These are phyloP conservation scores for Hyles euphorbiae DNA, from an alignment of 1,140 invertebrate species.

Conservation along the genomic window DNA sequence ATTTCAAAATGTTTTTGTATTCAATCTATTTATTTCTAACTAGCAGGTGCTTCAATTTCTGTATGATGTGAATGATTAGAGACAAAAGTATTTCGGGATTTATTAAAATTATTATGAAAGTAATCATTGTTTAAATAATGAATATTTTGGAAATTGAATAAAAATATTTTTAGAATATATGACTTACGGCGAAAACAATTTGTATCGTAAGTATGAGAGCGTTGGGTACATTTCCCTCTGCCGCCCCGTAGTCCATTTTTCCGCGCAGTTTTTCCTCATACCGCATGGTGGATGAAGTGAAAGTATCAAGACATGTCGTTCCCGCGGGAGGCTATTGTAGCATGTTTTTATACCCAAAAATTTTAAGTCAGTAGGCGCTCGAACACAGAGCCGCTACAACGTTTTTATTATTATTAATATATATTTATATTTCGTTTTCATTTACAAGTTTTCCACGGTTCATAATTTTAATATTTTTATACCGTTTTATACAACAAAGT, in stretches of 20 bases:
- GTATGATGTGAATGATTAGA: too few species aligned
- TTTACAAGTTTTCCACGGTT: conserved; percentile 74
- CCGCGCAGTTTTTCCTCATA: conserved; percentile 10
- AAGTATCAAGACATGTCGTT: conserved; percentile 60
- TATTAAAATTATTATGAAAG: too few species aligned
- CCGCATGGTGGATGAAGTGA: conserved; percentile 17
- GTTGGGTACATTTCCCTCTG: not conserved
- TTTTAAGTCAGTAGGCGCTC: conserved; percentile 76
- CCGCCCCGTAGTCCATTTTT: not conserved
- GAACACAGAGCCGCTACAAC: conserved; percentile 70
- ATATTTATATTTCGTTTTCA: conserved; percentile 75
- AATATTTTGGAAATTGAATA: too few species aligned
- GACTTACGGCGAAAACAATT: not conserved
- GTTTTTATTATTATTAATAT: conserved; percentile 74
- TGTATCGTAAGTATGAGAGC: not conserved
- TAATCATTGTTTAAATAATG: too few species aligned
- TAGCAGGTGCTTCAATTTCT: too few species aligned
- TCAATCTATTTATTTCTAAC: too few species aligned
- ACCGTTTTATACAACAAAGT: conserved; percentile 73
- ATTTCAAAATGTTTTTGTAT: too few species aligned
- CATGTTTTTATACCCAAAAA: conserved; percentile 76
- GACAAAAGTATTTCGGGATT: too few species aligned
- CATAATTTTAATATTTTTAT: conserved; percentile 76
- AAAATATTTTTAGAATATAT: too few species aligned
- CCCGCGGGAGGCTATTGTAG: conserved; percentile 69